Percentiles rank a stretch among this genome's conserved stretches.
Conservation (phyloP, 2,888 invertebrate species). For the Parasteatoda lunata region DNA sequence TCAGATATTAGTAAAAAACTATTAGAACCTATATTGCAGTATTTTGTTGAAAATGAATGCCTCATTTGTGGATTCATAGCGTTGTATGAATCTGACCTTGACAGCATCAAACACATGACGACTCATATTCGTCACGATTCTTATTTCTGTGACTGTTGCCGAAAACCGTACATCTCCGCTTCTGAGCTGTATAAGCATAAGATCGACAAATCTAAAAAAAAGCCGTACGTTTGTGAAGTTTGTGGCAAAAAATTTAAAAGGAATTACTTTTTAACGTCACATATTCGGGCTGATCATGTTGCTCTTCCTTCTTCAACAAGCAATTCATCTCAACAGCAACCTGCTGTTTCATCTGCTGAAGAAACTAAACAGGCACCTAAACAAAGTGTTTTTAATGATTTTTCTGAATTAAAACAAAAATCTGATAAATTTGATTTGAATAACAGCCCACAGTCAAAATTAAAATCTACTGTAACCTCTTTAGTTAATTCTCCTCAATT, state of each 20-base stretch:
- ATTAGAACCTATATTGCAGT: neutral
- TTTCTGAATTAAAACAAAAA: no score
- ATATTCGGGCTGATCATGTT: constrained; percentile 6
- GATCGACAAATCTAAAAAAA: neutral
- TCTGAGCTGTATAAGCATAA: neutral
- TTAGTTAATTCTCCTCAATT: no score
- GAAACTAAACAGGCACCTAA: neutral
- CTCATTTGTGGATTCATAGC: constrained; percentile 25
- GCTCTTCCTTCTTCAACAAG: no score
- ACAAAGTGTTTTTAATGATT: no score
- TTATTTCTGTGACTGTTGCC: constrained; percentile 10
- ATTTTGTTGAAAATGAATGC: constrained; percentile 31
- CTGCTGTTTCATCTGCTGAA: neutral
- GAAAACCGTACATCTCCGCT: neutral
- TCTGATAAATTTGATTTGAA: no score
- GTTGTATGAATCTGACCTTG: neutral
- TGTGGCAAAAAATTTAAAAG: constrained; percentile 16
- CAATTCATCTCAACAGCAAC: no score
- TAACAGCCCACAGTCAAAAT: no score
- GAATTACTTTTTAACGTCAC: constrained; percentile 19
- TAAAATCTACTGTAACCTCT: no score
- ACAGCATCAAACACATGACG: neutral
- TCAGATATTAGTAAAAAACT: neutral
- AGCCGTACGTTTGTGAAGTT: neutral
- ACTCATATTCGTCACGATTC: neutral